These are phyloP conservation scores for Platichthys flesus DNA, from an alignment of 2,113 vertebrate species.

Conservation along the genomic window DNA sequence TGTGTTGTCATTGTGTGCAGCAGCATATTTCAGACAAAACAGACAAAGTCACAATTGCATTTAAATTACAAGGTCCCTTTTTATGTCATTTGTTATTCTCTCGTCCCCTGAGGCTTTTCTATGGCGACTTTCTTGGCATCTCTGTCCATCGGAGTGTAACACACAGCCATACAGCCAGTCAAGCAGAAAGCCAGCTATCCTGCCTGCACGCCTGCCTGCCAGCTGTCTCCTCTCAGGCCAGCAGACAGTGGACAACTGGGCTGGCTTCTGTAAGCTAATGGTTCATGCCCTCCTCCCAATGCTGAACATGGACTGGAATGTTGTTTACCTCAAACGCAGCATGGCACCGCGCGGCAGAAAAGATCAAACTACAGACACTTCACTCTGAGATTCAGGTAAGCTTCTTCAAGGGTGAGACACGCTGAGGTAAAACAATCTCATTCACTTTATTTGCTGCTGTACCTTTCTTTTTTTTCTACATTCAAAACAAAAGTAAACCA, in stretches of 20 bases:
- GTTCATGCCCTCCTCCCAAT: slow-evolving; percentile 68
- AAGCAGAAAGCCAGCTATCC: slow-evolving; percentile 58
- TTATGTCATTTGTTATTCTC: slow-evolving; percentile 45
- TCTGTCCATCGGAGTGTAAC: slow-evolving; percentile 61
- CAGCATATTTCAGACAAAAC: slow-evolving; percentile 26
- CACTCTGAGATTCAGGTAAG: slow-evolving; percentile 38
- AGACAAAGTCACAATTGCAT: slow-evolving; percentile 41
- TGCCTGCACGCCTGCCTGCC: slow-evolving; percentile 15
- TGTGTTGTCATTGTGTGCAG: slow-evolving; percentile 29
- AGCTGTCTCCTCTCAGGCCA: slow-evolving; percentile 48
- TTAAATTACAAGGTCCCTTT: slow-evolving; percentile 33
- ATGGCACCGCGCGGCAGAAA: slow-evolving; percentile 26
- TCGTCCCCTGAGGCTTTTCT: slow-evolving; percentile 47
- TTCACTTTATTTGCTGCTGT: slow-evolving; percentile 13
- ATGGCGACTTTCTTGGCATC: slow-evolving; percentile 56
- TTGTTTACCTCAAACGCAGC: slow-evolving; percentile 74
- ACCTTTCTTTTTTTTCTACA: slow-evolving; percentile 9
- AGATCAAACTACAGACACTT: slow-evolving; percentile 47
- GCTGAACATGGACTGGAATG: slow-evolving; percentile 71
- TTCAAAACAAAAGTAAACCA: slow-evolving; percentile 29
- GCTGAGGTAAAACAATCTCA: slow-evolving; percentile 40
- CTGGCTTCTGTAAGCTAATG: slow-evolving; percentile 64
- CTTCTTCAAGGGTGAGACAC: slow-evolving; percentile 25
- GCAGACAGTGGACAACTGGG: slow-evolving; percentile 55
- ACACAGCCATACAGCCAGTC: slow-evolving; percentile 56